Conservation (phyloP, 2,888 invertebrate genomes). For the Euplexia lucipara region DNA sequence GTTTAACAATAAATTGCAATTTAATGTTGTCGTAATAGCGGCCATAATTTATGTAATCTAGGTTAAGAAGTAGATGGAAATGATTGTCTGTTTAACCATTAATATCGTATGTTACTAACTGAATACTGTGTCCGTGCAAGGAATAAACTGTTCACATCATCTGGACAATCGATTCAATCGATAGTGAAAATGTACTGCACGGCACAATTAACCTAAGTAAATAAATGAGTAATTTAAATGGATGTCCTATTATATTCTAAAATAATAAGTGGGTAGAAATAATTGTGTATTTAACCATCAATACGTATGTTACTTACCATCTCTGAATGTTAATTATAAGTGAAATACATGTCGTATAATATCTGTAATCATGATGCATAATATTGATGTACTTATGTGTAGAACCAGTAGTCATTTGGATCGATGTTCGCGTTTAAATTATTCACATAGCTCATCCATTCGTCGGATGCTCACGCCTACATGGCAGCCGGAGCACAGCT, state of each 20-base stretch:
- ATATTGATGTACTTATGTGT: too few relatives aligned
- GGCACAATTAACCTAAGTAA: too few relatives aligned
- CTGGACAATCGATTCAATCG: too few relatives aligned
- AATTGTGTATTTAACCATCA: slow-evolving; percentile 23
- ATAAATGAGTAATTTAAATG: too few relatives aligned
- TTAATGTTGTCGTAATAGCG: not conserved
- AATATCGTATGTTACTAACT: too few relatives aligned
- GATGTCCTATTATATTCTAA: too few relatives aligned
- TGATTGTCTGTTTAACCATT: too few relatives aligned
- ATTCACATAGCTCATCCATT: slow-evolving; percentile 10
- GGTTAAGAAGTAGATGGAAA: too few relatives aligned
- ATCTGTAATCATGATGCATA: slow-evolving; percentile 6
- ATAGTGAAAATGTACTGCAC: too few relatives aligned
- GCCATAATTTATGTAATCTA: slow-evolving; percentile 19
- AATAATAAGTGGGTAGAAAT: slow-evolving; percentile 4
- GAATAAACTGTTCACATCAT: too few relatives aligned
- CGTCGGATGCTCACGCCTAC: slow-evolving; percentile 16
- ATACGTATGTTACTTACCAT: slow-evolving; percentile 18
- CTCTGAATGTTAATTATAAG: slow-evolving; percentile 27
- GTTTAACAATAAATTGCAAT: not conserved
- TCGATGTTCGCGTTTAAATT: slow-evolving; percentile 16
- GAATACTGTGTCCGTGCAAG: too few relatives aligned
- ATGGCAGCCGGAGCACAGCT: slow-evolving; percentile 28
- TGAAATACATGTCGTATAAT: slow-evolving; percentile 23
- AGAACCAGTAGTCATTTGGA: slow-evolving; percentile 32